phyloP scores from a whole-genome alignment of 1,140 invertebrate genomes.

The Aphelinus certus region DNA sequence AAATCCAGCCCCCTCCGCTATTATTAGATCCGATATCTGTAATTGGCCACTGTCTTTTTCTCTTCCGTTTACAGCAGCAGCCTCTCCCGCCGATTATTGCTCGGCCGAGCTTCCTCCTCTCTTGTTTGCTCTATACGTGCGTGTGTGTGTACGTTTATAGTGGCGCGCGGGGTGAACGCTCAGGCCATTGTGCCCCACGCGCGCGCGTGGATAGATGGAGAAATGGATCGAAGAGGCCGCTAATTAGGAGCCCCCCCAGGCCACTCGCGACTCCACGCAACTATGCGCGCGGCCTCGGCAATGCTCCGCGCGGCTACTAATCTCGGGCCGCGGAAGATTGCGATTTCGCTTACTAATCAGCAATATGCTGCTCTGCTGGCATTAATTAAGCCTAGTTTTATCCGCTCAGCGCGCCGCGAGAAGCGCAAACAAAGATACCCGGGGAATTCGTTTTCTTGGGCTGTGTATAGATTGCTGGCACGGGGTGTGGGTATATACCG shows the following conservation, averaged over 20 bases:
- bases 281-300: no score
- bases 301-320: not conserved
- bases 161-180: no score
- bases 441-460: no score
- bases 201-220: not conserved
- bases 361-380: conserved; percentile 13
- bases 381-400: conserved; percentile 27
- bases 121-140: no score
- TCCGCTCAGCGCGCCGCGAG: not conserved
- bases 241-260: conserved; percentile 21
- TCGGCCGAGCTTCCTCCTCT: no score
- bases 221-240: conserved; percentile 20
- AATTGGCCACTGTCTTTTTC: conserved; percentile 15
- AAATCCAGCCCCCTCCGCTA: conserved; percentile 11
- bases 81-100: no score
- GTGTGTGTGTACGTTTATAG: not conserved
- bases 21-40: conserved; percentile 31
- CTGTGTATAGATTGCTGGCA: no score
- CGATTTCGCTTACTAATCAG: conserved; percentile 31
- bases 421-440: no score
- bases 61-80: no score
- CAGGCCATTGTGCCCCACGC: no score
- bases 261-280: not conserved
- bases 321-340: conserved; percentile 4
- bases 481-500: no score